Percentiles rank a stretch among this genome's conserved stretches.
These are phyloP conservation scores for Pilophorus perplexus DNA, from an alignment of 2,888 invertebrate genomes.

Conservation along the genomic window DNA sequence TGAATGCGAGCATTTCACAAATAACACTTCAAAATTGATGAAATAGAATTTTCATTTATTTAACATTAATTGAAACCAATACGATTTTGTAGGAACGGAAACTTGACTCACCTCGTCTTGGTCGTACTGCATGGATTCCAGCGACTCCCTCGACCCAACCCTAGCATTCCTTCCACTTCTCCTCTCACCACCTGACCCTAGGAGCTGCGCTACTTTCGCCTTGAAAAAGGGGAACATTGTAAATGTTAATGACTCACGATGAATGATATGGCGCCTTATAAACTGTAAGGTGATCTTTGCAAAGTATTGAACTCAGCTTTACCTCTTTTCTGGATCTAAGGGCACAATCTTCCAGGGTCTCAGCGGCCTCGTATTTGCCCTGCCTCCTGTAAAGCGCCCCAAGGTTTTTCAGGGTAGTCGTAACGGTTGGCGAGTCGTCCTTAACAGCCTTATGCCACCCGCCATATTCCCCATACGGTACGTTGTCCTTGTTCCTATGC, in stretches of 20 bases:
- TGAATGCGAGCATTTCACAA: no score
- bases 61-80: no score
- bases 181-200: constrained; percentile 52
- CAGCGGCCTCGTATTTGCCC: constrained; percentile 97
- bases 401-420: constrained; percentile 96
- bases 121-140: constrained; percentile 69
- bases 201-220: constrained; percentile 73
- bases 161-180: constrained; percentile 50
- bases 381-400: constrained; percentile 97
- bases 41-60: no score
- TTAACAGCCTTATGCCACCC: constrained; percentile 99
- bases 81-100: no score
- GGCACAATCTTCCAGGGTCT: constrained; percentile 97
- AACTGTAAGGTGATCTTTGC: background rate
- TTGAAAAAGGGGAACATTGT: constrained; percentile 54
- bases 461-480: constrained; percentile 87
- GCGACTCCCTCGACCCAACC: constrained; percentile 61
- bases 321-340: constrained; percentile 94
- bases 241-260: background rate
- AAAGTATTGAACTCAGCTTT: no score
- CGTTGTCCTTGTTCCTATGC: constrained; percentile 79
- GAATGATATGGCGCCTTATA: no score
- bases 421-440: constrained; percentile 95
- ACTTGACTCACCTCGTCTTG: constrained; percentile 68
- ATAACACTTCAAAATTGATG: no score